A percentile compares a stretch with the other conserved stretches of the same genome.
These are phyloP conservation scores for Mactra quadrangularis DNA, from an alignment of 1,140 invertebrate genomes.

Conservation along the genomic window DNA sequence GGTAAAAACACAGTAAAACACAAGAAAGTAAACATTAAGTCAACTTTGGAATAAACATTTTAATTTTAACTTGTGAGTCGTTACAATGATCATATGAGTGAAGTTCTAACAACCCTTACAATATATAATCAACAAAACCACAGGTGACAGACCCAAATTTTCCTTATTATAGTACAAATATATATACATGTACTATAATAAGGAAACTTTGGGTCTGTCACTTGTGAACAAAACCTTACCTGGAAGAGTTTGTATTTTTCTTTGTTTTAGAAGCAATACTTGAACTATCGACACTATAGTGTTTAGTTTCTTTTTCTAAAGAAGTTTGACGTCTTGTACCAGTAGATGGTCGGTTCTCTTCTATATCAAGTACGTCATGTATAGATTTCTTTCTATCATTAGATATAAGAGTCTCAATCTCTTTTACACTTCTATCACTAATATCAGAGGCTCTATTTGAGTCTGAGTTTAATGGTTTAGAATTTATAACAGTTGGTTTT, in stretches of 20 bases:
- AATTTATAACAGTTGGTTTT: conserved; percentile 39
- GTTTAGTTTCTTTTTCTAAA: conserved; percentile 57
- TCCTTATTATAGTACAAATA: too few relatives aligned
- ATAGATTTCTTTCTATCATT: conserved; percentile 52
- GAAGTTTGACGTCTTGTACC: conserved; percentile 52
- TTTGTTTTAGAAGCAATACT: conserved; percentile 66
- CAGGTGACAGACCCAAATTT: too few relatives aligned
- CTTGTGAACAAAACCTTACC: too few relatives aligned
- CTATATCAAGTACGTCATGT: conserved; percentile 67
- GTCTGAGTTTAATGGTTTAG: conserved; percentile 31
- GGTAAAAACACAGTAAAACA: too few relatives aligned
- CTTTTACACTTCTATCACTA: conserved; percentile 32
- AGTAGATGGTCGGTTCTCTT: conserved; percentile 11
- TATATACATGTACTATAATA: too few relatives aligned
- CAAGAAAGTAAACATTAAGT: too few relatives aligned
- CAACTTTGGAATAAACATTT: too few relatives aligned
- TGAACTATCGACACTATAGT: conserved; percentile 74
- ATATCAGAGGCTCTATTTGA: neutral
- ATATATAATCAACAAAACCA: too few relatives aligned
- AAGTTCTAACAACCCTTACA: too few relatives aligned
- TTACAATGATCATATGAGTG: too few relatives aligned
- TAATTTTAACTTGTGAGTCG: too few relatives aligned
- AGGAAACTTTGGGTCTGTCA: too few relatives aligned
- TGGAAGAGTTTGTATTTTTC: conserved; percentile 4
- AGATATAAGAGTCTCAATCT: conserved; percentile 61